Percentiles rank a stretch among this genome's conserved stretches.
Evolutionary conservation across 2,797 vertebrate species (phyloP).

Genomic region (Urophycis tenuis): DNA sequence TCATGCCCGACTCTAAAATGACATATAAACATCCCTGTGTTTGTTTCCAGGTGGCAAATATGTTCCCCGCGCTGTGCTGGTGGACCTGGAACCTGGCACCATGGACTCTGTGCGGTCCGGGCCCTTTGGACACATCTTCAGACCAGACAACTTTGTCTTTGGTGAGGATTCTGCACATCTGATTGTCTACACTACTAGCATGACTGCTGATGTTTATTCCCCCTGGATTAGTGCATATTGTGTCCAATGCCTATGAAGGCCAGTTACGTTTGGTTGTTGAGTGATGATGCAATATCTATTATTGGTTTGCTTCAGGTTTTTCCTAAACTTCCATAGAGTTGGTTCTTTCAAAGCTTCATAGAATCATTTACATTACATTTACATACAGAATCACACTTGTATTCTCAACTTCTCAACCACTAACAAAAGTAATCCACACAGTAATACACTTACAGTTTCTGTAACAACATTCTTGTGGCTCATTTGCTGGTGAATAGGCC

Average conservation of each 20-base stretch:
- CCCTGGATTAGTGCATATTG: background rate
- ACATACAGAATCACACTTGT: background rate
- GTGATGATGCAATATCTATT: background rate
- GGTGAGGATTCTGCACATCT: constrained; percentile 3
- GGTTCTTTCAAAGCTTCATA: background rate
- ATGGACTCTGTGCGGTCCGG: constrained; percentile 21
- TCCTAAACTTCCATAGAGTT: background rate
- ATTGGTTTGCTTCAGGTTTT: background rate
- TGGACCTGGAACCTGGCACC: constrained; percentile 15
- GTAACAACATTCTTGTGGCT: background rate
- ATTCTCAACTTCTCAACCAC: background rate
- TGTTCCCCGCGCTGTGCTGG: constrained; percentile 13
- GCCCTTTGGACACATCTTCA: constrained; percentile 16
- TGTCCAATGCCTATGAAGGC: background rate
- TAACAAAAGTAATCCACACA: background rate
- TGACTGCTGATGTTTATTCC: too few species aligned
- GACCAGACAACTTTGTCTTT: constrained; percentile 24
- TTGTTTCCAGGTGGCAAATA: constrained; percentile 16
- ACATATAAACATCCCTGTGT: background rate
- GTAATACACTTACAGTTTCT: background rate
- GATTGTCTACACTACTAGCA: background rate
- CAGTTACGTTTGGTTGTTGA: background rate
- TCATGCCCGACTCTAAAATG: background rate
- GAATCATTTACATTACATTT: too few species aligned
- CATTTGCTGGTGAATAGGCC: constrained; percentile 51